A percentile compares a stretch with the other conserved stretches of the same genome.
These are phyloP conservation scores for Trogon surrucura DNA, from an alignment of 2,113 vertebrate species.

Conservation along the genomic window DNA sequence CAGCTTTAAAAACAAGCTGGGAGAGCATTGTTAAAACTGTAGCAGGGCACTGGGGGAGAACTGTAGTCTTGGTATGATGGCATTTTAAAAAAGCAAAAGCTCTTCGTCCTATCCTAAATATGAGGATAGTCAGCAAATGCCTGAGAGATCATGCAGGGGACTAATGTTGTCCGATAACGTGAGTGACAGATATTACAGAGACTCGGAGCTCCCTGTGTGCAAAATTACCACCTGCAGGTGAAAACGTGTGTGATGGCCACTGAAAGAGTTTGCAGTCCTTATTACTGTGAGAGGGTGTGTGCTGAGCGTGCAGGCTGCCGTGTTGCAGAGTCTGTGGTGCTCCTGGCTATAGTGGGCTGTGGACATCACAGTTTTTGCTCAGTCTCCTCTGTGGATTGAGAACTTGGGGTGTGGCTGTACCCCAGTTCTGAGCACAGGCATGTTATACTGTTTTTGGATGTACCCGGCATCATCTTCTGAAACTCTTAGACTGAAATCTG, in stretches of 20 bases:
- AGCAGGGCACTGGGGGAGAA: not conserved
- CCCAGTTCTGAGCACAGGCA: not conserved
- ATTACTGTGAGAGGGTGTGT: not conserved
- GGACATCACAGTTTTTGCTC: not conserved
- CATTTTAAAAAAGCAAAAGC: not conserved
- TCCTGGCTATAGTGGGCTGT: fast-evolving
- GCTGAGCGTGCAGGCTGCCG: not conserved
- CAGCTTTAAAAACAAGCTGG: not conserved
- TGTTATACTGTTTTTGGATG: not conserved
- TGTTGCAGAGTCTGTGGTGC: not conserved
- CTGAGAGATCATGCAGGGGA: not conserved
- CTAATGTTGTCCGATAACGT: not conserved
- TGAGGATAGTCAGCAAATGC: not conserved
- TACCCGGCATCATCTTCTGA: not conserved
- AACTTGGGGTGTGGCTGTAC: not conserved
- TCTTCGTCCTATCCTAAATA: not conserved
- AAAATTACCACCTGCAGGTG: not conserved
- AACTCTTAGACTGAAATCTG: not conserved
- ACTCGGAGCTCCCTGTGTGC: not conserved
- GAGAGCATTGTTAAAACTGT: not conserved
- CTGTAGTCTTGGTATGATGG: not conserved
- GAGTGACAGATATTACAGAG: not conserved
- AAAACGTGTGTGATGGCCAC: not conserved
- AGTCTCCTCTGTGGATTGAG: fast-evolving
- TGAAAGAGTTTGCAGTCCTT: not conserved